phyloP scores from a whole-genome alignment of 2,113 vertebrate genomes.

The Kryptolebias marmoratus region DNA sequence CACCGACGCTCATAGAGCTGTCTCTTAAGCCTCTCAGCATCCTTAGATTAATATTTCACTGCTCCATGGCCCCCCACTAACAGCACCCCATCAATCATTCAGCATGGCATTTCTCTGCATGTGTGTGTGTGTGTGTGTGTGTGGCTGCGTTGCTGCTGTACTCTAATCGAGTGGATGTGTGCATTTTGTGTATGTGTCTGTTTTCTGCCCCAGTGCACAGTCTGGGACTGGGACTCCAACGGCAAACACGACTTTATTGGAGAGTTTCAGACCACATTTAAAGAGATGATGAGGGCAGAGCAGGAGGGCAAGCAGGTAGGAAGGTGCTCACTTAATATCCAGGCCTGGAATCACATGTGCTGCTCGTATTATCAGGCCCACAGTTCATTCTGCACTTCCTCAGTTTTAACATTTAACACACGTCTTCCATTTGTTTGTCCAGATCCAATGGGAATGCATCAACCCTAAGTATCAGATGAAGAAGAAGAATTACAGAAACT shows the following conservation, averaged over 20 bases:
- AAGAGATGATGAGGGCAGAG: conserved; percentile 90
- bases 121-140: conserved; percentile 38
- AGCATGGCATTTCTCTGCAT: conserved; percentile 78
- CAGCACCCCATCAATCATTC: conserved; percentile 78
- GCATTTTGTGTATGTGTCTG: conserved; percentile 43
- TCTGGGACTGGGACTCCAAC: conserved; percentile 99
- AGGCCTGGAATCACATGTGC: not conserved
- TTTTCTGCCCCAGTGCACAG: conserved; percentile 87
- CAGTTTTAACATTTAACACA: not conserved
- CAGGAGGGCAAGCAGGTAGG: conserved; percentile 94
- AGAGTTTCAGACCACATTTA: conserved; percentile 94
- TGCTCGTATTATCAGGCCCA: not conserved
- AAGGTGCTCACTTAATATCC: not conserved
- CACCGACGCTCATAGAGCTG: conserved; percentile 38
- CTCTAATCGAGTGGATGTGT: conserved; percentile 10
- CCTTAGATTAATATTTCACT: conserved; percentile 80
- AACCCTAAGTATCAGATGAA: conserved; percentile 98
- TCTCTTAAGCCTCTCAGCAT: conserved; percentile 73
- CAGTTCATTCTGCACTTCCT: conserved; percentile 1
- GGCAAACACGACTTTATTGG: conserved; percentile 99
- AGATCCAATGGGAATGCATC: conserved; percentile 98
- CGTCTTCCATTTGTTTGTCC: conserved; percentile 24
- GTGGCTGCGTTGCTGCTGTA: conserved; percentile 41
- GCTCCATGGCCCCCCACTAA: conserved; percentile 73
- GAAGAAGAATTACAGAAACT: conserved; percentile 99